Conservation (phyloP, 1,140 invertebrate genomes). For the Anadara kagoshimensis region DNA sequence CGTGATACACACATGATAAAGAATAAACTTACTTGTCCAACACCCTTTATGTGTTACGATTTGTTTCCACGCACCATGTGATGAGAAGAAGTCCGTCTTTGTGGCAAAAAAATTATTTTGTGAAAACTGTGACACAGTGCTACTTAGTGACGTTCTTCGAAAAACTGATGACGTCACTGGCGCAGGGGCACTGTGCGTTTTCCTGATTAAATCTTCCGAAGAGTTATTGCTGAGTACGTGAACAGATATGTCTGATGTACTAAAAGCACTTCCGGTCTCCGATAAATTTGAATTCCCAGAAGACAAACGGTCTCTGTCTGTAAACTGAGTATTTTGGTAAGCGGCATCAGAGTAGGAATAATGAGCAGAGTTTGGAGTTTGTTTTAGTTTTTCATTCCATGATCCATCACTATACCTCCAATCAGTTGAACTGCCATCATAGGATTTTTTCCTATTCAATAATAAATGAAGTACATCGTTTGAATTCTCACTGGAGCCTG, state of each 20-base stretch:
- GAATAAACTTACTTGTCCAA: slow-evolving; percentile 60
- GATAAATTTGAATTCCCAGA: neutral
- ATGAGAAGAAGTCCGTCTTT: slow-evolving; percentile 63
- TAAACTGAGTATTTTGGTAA: no score
- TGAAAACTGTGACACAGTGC: slow-evolving; percentile 58
- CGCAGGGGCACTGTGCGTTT: neutral
- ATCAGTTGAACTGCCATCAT: no score
- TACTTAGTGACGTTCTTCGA: slow-evolving; percentile 32
- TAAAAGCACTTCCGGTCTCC: slow-evolving; percentile 1
- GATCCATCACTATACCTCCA: no score
- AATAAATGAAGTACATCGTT: no score
- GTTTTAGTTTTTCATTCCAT: no score
- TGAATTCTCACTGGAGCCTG: no score
- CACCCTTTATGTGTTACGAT: slow-evolving; percentile 54
- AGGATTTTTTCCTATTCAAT: no score
- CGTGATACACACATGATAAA: neutral
- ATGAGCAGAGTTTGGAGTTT: no score
- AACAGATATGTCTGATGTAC: neutral
- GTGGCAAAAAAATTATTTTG: slow-evolving; percentile 66
- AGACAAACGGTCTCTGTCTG: no score
- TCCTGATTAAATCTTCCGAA: neutral
- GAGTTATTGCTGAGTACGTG: neutral
- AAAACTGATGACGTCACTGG: slow-evolving; percentile 1
- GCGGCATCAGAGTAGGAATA: no score
- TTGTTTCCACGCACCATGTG: slow-evolving; percentile 59